Evolutionary conservation across 2,113 vertebrate genomes (phyloP).

Genomic region (Cnemophilus loriae): DNA sequence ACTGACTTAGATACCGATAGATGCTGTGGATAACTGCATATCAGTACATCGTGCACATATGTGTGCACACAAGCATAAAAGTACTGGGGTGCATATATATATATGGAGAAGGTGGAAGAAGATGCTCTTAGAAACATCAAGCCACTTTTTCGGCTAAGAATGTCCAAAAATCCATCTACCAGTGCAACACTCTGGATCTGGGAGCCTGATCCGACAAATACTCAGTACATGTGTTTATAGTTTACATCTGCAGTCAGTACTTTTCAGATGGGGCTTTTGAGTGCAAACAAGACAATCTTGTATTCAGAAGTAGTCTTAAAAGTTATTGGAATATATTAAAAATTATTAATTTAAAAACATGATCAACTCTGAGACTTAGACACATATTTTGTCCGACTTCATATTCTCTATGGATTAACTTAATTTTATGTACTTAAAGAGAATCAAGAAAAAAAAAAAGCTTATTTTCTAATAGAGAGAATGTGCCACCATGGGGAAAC

Average conservation of each 20-base stretch:
- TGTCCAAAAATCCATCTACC: background rate
- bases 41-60: background rate
- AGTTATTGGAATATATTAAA: background rate
- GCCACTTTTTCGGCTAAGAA: background rate
- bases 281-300: background rate
- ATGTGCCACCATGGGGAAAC: background rate
- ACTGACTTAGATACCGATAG: background rate
- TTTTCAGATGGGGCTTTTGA: background rate
- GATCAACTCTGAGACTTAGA: background rate
- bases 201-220: background rate
- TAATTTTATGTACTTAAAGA: background rate
- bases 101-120: background rate
- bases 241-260: background rate
- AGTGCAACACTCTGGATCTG: background rate
- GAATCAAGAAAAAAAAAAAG: no score
- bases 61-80: no score
- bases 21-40: background rate
- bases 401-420: background rate
- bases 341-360: background rate
- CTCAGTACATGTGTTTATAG: accelerated
- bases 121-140: background rate
- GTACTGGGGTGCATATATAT: accelerated
- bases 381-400: background rate
- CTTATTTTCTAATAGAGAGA: background rate
- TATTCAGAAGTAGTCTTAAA: background rate